These are phyloP conservation scores for Laterallus jamaicensis DNA, from an alignment of 2,113 vertebrate species.

Conservation along the genomic window DNA sequence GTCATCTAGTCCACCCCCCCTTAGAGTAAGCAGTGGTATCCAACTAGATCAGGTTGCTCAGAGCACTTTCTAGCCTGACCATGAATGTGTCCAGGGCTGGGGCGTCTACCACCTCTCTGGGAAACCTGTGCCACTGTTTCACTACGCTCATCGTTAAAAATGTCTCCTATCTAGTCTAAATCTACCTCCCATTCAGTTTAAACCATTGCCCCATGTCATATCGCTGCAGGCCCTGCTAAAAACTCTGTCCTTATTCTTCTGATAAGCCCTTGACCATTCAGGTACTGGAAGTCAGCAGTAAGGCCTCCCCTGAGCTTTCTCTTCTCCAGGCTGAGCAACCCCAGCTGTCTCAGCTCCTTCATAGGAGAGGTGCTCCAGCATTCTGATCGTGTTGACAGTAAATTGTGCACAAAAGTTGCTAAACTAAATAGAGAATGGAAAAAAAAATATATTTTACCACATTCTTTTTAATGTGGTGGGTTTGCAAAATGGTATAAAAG, in stretches of 20 bases:
- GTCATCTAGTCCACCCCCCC: background rate
- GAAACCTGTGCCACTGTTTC: background rate
- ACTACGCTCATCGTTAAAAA: background rate
- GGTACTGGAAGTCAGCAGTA: background rate
- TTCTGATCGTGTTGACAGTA: background rate
- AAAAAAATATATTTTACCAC: background rate
- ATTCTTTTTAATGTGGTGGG: background rate
- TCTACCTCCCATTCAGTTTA: background rate
- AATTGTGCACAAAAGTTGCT: background rate
- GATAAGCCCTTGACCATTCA: background rate
- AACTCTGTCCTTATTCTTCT: background rate
- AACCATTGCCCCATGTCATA: background rate
- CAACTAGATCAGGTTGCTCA: background rate
- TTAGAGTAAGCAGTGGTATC: background rate
- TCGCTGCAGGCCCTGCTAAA: background rate
- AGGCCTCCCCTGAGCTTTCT: background rate
- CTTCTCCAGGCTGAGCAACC: background rate
- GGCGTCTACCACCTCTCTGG: background rate
- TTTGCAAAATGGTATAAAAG: background rate
- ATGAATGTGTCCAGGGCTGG: background rate
- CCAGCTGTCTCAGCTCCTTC: background rate
- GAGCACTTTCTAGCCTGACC: fast-evolving
- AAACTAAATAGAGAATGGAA: background rate
- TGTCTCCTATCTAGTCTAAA: background rate
- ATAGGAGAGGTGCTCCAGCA: background rate